These are phyloP conservation scores for Scrobipalpa costella DNA, from an alignment of 2,888 invertebrate species.

Conservation along the genomic window DNA sequence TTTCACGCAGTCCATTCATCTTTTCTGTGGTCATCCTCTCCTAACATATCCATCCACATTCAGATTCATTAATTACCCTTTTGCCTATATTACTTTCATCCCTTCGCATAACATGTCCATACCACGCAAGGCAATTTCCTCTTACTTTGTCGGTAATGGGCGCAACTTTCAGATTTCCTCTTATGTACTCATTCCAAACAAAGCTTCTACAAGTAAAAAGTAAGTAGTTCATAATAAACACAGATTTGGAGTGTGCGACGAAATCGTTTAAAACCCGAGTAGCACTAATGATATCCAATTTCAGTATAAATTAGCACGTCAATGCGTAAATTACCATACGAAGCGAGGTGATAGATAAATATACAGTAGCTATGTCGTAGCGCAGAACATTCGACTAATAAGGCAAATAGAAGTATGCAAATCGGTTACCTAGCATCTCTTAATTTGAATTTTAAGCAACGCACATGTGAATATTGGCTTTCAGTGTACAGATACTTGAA, in stretches of 20 bases:
- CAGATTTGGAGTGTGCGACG: background rate
- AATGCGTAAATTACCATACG: constrained; percentile 6
- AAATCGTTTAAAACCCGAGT: background rate
- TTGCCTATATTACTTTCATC: no score
- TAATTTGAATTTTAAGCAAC: constrained; percentile 61
- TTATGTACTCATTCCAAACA: no score
- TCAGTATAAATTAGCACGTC: constrained; percentile 14
- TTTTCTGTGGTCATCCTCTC: no score
- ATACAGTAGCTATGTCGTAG: constrained; percentile 5
- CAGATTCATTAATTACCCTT: no score
- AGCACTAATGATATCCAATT: constrained; percentile 8
- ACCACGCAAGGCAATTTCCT: no score
- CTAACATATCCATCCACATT: no score
- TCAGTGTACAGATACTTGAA: constrained; percentile 44
- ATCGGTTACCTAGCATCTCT: constrained; percentile 25
- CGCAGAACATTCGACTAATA: constrained; percentile 23
- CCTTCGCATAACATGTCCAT: no score
- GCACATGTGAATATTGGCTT: constrained; percentile 48
- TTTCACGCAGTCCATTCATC: no score
- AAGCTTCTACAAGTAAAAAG: no score
- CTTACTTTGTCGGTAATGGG: no score
- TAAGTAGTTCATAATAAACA: no score
- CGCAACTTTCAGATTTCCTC: no score
- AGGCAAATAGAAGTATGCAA: constrained; percentile 24
- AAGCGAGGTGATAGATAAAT: constrained; percentile 13